phyloP scores from a whole-genome alignment of 1,140 invertebrate genomes.

The Drosophila paulistorum region DNA sequence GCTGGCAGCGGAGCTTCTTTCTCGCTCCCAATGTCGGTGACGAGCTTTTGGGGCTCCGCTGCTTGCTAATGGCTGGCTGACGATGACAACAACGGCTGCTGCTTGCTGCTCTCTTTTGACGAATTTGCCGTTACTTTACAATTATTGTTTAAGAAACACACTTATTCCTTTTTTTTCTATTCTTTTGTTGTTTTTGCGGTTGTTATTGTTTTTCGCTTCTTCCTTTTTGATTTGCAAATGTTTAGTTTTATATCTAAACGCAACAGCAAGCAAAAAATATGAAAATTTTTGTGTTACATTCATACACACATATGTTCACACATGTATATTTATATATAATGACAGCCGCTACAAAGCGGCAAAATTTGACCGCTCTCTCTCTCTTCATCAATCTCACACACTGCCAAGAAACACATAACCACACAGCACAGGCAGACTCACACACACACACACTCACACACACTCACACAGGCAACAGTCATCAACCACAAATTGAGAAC shows the following conservation, averaged over 20 bases:
- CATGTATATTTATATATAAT: constrained; percentile 1
- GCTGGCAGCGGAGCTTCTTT: constrained; percentile 46
- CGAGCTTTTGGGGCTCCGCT: constrained; percentile 46
- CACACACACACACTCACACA: not conserved
- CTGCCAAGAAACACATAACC: not conserved
- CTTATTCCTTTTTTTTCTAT: not conserved
- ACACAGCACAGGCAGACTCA: not conserved
- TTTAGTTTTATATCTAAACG: constrained; percentile 4
- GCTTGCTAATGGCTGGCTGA: constrained; percentile 17
- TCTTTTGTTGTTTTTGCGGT: not conserved
- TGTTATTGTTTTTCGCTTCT: not conserved
- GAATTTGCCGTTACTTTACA: constrained; percentile 44
- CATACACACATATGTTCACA: not conserved
- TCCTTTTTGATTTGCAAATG: not conserved
- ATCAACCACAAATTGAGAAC: constrained; percentile 5
- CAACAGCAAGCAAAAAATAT: not conserved
- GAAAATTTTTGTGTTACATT: not conserved
- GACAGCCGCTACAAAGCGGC: constrained; percentile 1
- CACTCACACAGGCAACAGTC: not conserved
- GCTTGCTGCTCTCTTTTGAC: constrained; percentile 26
- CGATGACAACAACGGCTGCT: constrained; percentile 17
- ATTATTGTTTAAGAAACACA: constrained; percentile 11
- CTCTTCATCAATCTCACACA: not conserved
- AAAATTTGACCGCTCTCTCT: constrained; percentile 4
- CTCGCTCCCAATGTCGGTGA: constrained; percentile 32